Percentiles rank a stretch among this genome's conserved stretches.
These are phyloP conservation scores for Epinephelus moara DNA, from an alignment of 2,113 vertebrate genomes.

Conservation along the genomic window DNA sequence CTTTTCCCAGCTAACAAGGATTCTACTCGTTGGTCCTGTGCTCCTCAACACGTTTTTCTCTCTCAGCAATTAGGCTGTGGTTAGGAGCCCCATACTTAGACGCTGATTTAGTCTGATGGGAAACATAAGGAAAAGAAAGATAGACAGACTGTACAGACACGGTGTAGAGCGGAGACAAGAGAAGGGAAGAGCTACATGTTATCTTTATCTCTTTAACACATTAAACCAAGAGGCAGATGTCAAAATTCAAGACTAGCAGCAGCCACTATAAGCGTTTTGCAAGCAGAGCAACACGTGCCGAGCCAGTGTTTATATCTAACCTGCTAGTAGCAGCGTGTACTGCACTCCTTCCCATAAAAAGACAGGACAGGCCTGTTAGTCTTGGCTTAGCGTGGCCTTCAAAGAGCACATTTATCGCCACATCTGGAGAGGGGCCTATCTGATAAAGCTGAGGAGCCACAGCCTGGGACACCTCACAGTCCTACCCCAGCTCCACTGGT, in stretches of 20 bases:
- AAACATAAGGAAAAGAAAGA: constrained; percentile 7
- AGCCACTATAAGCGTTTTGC: constrained; percentile 34
- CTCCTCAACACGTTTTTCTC: constrained; percentile 24
- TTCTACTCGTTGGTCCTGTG: constrained; percentile 14
- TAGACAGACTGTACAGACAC: constrained; percentile 4
- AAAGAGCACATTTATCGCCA: constrained; percentile 83
- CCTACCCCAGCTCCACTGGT: constrained; percentile 64
- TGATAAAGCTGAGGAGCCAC: constrained; percentile 71
- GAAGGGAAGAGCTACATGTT: background rate
- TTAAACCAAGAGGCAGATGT: constrained; percentile 20
- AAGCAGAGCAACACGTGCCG: constrained; percentile 40
- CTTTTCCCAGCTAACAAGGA: background rate
- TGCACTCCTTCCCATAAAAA: constrained; percentile 72
- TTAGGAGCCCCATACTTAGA: constrained; percentile 40
- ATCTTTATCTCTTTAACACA: background rate
- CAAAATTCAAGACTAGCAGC: constrained; percentile 44
- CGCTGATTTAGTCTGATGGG: constrained; percentile 30
- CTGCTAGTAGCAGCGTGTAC: constrained; percentile 60
- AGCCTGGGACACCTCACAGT: constrained; percentile 70
- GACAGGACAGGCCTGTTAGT: constrained; percentile 70
- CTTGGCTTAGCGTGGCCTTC: constrained; percentile 76
- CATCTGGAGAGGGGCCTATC: constrained; percentile 81
- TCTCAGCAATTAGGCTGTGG: constrained; percentile 33
- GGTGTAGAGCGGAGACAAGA: background rate
- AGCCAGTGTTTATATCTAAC: constrained; percentile 65